These are phyloP conservation scores for Alauda arvensis DNA, from an alignment of 2,797 vertebrate species.

Conservation along the genomic window DNA sequence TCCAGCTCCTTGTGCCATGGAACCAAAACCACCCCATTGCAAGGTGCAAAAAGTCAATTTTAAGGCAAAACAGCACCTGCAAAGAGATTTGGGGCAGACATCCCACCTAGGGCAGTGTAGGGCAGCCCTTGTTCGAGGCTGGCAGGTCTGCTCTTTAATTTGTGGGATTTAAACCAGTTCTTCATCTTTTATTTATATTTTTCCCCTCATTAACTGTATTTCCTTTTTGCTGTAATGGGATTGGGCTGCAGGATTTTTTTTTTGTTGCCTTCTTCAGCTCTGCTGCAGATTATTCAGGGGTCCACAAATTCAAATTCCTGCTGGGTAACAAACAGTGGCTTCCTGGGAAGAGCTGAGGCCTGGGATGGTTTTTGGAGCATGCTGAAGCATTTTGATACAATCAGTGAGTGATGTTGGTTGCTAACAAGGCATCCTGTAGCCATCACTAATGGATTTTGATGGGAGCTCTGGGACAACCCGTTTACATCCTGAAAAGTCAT, in stretches of 20 bases:
- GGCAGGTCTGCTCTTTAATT: neutral
- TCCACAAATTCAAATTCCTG: neutral
- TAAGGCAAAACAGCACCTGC: neutral
- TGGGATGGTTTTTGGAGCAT: neutral
- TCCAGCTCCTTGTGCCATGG: no score
- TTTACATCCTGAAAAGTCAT: constrained; percentile 30
- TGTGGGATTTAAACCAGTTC: neutral
- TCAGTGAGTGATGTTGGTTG: neutral
- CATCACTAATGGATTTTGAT: neutral
- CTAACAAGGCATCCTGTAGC: neutral
- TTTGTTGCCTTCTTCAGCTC: neutral
- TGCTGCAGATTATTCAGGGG: neutral
- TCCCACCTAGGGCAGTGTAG: neutral
- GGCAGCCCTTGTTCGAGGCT: neutral
- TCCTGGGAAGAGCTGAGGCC: neutral
- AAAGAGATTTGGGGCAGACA: neutral
- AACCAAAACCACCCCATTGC: neutral
- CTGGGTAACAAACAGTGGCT: neutral
- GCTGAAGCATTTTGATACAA: neutral
- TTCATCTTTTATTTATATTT: neutral
- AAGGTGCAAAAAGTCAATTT: neutral
- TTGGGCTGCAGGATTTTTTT: neutral
- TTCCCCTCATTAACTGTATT: neutral
- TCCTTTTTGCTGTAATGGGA: neutral
- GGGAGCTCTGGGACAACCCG: constrained; percentile 6